Evolutionary conservation across 2,113 vertebrate genomes (phyloP).

Genomic region (Gymnarchus niloticus): DNA sequence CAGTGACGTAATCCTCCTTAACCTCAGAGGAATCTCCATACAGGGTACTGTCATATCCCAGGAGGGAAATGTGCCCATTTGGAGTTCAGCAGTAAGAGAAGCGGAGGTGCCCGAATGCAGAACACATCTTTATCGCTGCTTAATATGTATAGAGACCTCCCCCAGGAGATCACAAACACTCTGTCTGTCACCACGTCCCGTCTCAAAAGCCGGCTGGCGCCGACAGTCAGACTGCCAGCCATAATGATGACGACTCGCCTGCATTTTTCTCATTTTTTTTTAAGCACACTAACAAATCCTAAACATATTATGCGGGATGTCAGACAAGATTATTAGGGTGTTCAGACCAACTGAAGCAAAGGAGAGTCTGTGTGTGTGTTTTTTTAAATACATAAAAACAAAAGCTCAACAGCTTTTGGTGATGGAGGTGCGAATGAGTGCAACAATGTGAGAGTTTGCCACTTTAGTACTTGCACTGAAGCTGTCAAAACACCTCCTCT

Average conservation of each 20-base stretch:
- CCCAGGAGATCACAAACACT: slow-evolving; percentile 1
- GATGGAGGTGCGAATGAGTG: slow-evolving; percentile 27
- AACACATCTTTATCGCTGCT: neutral
- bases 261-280: neutral
- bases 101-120: neutral
- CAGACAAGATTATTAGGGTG: neutral
- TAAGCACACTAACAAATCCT: neutral
- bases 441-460: slow-evolving; percentile 26
- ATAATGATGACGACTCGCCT: neutral
- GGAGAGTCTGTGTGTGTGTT: slow-evolving; percentile 11
- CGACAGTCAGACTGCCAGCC: slow-evolving; percentile 21
- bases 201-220: neutral
- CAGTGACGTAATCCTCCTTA: neutral
- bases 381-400: slow-evolving; percentile 23
- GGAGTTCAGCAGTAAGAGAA: neutral
- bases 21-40: neutral
- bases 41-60: neutral
- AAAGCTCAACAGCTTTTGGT: slow-evolving; percentile 34
- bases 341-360: slow-evolving; percentile 14
- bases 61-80: neutral
- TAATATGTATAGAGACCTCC: slow-evolving; percentile 16
- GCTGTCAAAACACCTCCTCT: slow-evolving; percentile 20
- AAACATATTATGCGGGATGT: slow-evolving; percentile 11
- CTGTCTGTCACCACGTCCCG: neutral
- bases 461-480: slow-evolving; percentile 21